A percentile compares a stretch with the other conserved stretches of the same genome.
Evolutionary conservation across 64 coral and sea anemone genomes (phyloP).

Genomic region (Astreopora myriophthalma): DNA sequence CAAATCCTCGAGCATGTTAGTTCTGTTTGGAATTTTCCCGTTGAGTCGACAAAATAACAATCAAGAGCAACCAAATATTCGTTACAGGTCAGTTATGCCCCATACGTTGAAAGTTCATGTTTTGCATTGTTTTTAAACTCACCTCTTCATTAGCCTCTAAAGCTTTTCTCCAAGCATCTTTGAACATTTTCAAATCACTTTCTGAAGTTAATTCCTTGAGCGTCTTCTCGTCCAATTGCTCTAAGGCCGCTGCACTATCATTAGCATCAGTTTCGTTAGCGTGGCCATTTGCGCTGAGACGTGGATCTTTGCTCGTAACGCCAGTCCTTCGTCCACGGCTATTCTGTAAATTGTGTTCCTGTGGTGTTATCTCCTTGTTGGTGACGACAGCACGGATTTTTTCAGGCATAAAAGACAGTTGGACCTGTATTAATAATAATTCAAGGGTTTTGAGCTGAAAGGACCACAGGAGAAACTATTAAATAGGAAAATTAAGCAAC

Average conservation of each 20-base stretch:
- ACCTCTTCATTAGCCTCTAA: slow-evolving; percentile 92
- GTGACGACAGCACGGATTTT: slow-evolving; percentile 77
- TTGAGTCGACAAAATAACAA: no score
- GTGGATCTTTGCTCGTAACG: neutral
- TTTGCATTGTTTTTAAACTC: no score
- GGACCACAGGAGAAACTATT: no score
- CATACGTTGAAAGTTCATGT: no score
- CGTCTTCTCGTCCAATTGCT: slow-evolving; percentile 78
- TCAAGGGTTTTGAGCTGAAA: neutral
- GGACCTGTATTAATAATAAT: slow-evolving; percentile 24
- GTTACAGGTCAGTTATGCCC: no score
- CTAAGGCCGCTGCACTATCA: neutral
- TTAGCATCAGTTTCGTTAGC: neutral
- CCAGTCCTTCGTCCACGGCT: neutral
- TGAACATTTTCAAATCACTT: slow-evolving; percentile 89
- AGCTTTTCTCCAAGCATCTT: slow-evolving; percentile 88
- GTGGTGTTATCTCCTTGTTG: slow-evolving; percentile 75
- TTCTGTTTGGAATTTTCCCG: no score
- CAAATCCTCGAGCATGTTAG: no score
- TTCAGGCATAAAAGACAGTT: slow-evolving; percentile 84
- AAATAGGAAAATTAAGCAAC: no score
- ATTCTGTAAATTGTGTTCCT: slow-evolving; percentile 22
- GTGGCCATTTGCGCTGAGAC: neutral
- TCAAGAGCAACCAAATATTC: no score
- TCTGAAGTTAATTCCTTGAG: slow-evolving; percentile 80